Base-by-base conservation (phyloP, 1,140 invertebrate genomes). In the Plectus sambesii region DNA sequence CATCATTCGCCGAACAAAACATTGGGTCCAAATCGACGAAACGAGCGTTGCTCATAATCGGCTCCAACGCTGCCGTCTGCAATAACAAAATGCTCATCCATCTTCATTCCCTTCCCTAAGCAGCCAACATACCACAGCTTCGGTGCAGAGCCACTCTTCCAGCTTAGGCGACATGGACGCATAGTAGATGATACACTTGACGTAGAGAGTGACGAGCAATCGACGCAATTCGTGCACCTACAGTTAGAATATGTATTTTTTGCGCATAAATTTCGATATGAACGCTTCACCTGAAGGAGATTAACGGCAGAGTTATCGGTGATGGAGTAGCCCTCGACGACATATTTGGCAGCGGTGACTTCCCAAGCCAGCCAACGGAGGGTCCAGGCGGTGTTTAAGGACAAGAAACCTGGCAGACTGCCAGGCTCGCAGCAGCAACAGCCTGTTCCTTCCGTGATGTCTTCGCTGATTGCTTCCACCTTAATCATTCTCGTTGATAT, bases 181-280 rank as follows among this genome's bases (percentile, higher is more conserved):
- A 72, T 97, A 98, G 72, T 87, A 98, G 52, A 97, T 88, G 41
- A 98, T 92, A 73, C 88, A 93, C 82, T 96, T 96, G 3, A 98
- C 86, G 69, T 97, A 98, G 71, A 96, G 94, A 1, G 87, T 89
- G 56, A 98, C 86, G 29, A 98, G 77, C 56, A 94, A 83, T 74
- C 93, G 92, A 37, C 93, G 75, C 61, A 96, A 85, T 71, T 98
- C 92, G 70, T 90, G 97, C 9, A 93, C 58, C 51, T 61, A 44
- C 24, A 58, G 9, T 22, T 39, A 19, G 20, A 20, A 12, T 12
- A 15, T n/a, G n/a, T n/a, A n/a, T n/a, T n/a, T n/a, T n/a, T n/a
- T n/a, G n/a, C n/a, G n/a, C n/a, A n/a, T n/a, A n/a, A n/a, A n/a
- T n/a, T n/a, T n/a, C n/a, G n/a, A n/a, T n/a, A n/a, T n/a, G n/a